Evolutionary conservation across 2,113 vertebrate species (phyloP).

Genomic region (Myanophis thanlyinensis): DNA sequence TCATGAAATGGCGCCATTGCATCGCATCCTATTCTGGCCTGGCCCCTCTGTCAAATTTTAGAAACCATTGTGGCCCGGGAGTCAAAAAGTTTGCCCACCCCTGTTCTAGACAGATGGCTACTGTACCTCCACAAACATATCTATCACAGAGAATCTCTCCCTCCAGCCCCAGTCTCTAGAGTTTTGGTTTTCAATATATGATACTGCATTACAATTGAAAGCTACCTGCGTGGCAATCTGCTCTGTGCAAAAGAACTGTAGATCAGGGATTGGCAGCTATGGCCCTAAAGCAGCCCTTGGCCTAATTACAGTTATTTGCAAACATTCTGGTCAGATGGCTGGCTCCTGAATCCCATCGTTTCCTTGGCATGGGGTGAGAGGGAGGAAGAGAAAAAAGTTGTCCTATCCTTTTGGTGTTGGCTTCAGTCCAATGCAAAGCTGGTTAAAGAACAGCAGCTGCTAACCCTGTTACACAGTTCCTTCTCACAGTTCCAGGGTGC

Average conservation of each 20-base stretch:
- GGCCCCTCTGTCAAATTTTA: too few species aligned
- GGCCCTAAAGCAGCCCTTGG: neutral
- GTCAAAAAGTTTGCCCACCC: too few species aligned
- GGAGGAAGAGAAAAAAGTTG: neutral
- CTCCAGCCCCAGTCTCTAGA: neutral
- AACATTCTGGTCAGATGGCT: neutral
- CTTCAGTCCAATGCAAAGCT: neutral
- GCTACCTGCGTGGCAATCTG: neutral
- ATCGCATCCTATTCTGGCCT: too few species aligned
- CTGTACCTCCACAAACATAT: neutral
- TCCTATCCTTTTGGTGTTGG: neutral
- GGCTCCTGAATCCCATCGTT: neutral
- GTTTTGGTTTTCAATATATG: neutral
- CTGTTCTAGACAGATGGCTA: neutral
- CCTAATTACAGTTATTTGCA: neutral
- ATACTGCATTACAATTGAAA: neutral
- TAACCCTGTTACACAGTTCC: neutral
- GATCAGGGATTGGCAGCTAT: neutral
- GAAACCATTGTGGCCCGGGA: too few species aligned
- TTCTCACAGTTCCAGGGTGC: neutral
- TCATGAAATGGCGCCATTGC: too few species aligned
- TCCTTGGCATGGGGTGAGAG: neutral
- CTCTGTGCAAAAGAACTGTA: neutral
- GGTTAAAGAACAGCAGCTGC: neutral
- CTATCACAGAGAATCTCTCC: neutral